phyloP scores from a whole-genome alignment of 2,797 vertebrate genomes.

The Ctenochaetus hawaiiensis region DNA sequence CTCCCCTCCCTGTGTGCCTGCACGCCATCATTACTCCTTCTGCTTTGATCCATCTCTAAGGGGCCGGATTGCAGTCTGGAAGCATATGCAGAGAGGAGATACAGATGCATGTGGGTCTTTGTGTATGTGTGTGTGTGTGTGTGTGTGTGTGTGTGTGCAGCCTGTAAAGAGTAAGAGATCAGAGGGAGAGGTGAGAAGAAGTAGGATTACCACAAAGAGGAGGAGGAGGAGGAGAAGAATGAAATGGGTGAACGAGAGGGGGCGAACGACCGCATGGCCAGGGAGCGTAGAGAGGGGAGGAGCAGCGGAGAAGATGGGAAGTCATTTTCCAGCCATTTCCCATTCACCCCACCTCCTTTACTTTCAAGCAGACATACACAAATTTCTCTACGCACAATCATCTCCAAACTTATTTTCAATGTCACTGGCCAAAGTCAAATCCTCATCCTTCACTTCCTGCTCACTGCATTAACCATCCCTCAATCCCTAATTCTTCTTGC shows the following conservation, averaged over 20 bases:
- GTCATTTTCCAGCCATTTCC: slow-evolving; percentile 45
- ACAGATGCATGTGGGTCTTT: slow-evolving; percentile 56
- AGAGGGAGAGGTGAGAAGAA: slow-evolving; percentile 72
- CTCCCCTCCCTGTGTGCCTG: slow-evolving; percentile 46
- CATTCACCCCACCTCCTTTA: slow-evolving; percentile 18
- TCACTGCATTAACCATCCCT: slow-evolving; percentile 63
- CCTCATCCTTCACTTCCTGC: slow-evolving; percentile 60
- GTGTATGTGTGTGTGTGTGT: slow-evolving; percentile 22
- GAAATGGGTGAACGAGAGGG: slow-evolving; percentile 49
- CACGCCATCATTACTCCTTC: slow-evolving; percentile 67
- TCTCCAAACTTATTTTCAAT: slow-evolving; percentile 71
- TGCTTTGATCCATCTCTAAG: slow-evolving; percentile 80
- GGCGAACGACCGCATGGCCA: slow-evolving; percentile 20
- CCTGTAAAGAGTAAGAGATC: slow-evolving; percentile 69
- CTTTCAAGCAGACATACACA: slow-evolving; percentile 32
- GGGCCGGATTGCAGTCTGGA: slow-evolving; percentile 70
- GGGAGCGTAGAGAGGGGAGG: slow-evolving; percentile 31
- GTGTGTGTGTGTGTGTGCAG: slow-evolving; percentile 39
- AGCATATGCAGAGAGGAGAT: slow-evolving; percentile 76
- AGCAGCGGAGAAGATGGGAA: slow-evolving; percentile 41
- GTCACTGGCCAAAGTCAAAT: slow-evolving; percentile 74
- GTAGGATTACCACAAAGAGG: slow-evolving; percentile 64
- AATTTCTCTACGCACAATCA: slow-evolving; percentile 44
- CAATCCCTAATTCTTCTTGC: slow-evolving; percentile 71
- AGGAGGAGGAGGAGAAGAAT: slow-evolving; percentile 45